Base-by-base conservation (phyloP, 2,888 invertebrate genomes). In the Prosopocoilus inquinatus region DNA sequence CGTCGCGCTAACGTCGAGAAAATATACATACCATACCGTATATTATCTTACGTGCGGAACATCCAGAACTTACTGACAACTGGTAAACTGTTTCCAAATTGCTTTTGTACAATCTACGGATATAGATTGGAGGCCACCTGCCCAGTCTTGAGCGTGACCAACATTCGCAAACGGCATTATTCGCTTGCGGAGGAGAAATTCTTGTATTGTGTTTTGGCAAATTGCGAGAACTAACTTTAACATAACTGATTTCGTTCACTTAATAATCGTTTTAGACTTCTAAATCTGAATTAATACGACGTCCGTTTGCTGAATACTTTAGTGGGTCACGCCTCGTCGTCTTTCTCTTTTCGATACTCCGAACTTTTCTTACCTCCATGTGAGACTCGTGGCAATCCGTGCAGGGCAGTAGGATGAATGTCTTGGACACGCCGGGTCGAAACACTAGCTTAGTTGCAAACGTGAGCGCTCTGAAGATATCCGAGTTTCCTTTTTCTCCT, bases 401-500 rank as follows among this genome's bases (percentile, higher is more conserved):
- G 76, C 94, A 95, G 0, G 92, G 89, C 69, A 95, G 72, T 39
- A 95, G 79, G 57, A 95, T 80, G 61, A 95, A 86, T 2, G 88
- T 89, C 71, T 91, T 89, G 0, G 93, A 88, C 16, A 89, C 92
- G 1, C 90, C 95, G 1, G 92, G 84, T 33, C 94, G 83, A 81
- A 90, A 93, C 55, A 88, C 84, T 45, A 93, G 78, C 57, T 82
- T 81, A 0, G 88, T 84, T 11, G 91, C 89, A 70, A 84, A 86
- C 46, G 85, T 84, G 9, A 93, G 81, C 7, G 91, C 93, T 33
- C 82, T 84, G 72, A 91, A 90, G 64, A 91, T 85, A 71, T 92
- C 92, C 39, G 80, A 78, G 68, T 78, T 84, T 34, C 84, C 84
- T 63, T 79, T 74, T 48, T 81, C 80, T 80, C 60, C 59, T 56